Evolutionary conservation across 2,888 invertebrate species (phyloP), one percentile per base, ranked within the genome.

Genomic region (Lissocephala sabroskyi): DNA sequence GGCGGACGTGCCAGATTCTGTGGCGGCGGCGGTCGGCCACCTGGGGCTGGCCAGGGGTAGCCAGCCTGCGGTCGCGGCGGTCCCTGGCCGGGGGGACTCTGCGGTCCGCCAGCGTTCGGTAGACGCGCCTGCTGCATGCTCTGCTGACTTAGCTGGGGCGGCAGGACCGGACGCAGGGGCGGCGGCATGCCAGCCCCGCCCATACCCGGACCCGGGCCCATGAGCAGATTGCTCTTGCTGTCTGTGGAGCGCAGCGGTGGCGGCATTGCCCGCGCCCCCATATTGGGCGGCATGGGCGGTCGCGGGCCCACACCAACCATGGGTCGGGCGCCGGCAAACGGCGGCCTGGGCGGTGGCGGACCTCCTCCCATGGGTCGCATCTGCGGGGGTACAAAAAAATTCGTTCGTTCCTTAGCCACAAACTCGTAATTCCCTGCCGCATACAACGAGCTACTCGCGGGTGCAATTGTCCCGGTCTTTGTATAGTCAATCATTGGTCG

Each of bases 191-290:
- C 37, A 3, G 7, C 7, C 3, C 17, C 64, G 18, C 67, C 65
- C 6, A 56, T 59, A 44, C 50, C 62, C 6, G 73, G 78, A 35
- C 52, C 62, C 28, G 77, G 77, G 3, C 79, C 79, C 66, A 80
- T 65, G 18, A 81, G 46, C 46, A 87, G 65, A 45, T 82, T 85
- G 46, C 78, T 82, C 52, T 86, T 84, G 71, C 87, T 87, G 66
- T 87, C 87, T 41, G 84, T 73, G 42, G 86, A 75, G 14, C 82
- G 79, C 52, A 87, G 47, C 2, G 73, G 80, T 9, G 86, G 85
- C 18, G 77, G 80, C 61, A 71, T 67, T n/a, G 67, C 63, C 30
- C 76, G 60, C 11, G 58, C 65, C 17, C 49, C 58, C 78, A 78
- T 78, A 16, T 74, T 75, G 62, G 81, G 65, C 9, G 77, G 79